These are phyloP conservation scores for Cephalopachus bancanus DNA, from an alignment of 2,797 vertebrate genomes.

Conservation along the genomic window DNA sequence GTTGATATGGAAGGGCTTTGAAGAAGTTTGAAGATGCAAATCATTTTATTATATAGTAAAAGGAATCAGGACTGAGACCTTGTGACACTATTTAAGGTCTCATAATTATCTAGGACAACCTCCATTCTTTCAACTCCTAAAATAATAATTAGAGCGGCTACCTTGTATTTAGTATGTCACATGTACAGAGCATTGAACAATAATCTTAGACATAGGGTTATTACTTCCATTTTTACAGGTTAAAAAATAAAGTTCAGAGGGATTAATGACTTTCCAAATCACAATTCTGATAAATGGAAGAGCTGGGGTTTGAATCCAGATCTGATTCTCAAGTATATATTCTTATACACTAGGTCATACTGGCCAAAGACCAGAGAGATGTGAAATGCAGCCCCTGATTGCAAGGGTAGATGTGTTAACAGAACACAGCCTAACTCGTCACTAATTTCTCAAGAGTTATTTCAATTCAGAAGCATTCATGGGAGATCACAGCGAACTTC, in stretches of 20 bases:
- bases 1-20: not conserved
- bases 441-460: not conserved
- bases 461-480: not conserved
- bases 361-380: not conserved
- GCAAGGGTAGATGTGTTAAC: accelerated
- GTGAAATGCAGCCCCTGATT: accelerated
- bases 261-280: not conserved
- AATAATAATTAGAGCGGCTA: not conserved
- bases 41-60: not conserved
- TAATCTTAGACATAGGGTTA: not conserved
- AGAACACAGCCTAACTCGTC: not conserved
- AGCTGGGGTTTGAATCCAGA: not conserved
- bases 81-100: not conserved
- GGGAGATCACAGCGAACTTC: not conserved
- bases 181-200: not conserved
- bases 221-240: not conserved
- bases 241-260: not conserved
- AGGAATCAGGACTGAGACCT: not conserved
- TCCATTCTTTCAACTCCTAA: not conserved
- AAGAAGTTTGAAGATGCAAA: not conserved
- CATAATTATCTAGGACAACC: not conserved
- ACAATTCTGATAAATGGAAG: not conserved
- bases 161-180: not conserved
- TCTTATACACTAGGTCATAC: not conserved
- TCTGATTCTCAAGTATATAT: not conserved